phyloP scores from a whole-genome alignment of 2,888 invertebrate species.

The Volucella inflata region DNA sequence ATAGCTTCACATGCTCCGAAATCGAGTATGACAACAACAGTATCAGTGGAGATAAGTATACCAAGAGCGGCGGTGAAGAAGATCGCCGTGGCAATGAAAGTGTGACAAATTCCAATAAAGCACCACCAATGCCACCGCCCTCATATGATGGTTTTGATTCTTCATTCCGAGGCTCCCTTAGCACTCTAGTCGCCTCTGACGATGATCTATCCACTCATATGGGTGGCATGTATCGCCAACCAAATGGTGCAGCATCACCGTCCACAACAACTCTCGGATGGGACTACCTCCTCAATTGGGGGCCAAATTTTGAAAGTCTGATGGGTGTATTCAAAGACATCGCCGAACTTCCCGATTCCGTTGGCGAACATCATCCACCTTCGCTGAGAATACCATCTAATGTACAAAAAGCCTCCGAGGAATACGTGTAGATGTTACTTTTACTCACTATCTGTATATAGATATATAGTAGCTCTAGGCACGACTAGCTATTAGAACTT shows the following conservation, averaged over 20 bases:
- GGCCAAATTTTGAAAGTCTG: conserved; percentile 97
- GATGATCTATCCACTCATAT: conserved; percentile 94
- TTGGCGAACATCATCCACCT: conserved; percentile 89
- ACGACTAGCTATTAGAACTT: conserved; percentile 40
- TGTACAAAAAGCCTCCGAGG: conserved; percentile 94
- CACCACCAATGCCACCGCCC: conserved; percentile 89
- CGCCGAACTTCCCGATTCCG: conserved; percentile 95
- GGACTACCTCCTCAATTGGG: conserved; percentile 98
- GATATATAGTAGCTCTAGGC: conserved; percentile 17
- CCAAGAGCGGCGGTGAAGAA: conserved; percentile 87
- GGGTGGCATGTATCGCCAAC: conserved; percentile 91
- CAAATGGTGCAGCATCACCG: conserved; percentile 88
- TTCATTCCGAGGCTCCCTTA: conserved; percentile 96
- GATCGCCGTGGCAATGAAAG: conserved; percentile 86
- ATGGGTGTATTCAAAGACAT: conserved; percentile 98
- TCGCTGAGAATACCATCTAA: conserved; percentile 90
- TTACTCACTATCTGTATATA: conserved; percentile 47
- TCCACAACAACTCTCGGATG: conserved; percentile 93
- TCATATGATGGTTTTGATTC: conserved; percentile 97
- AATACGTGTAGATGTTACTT: conserved; percentile 88
- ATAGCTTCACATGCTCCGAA: conserved; percentile 99
- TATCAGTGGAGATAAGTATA: conserved; percentile 90
- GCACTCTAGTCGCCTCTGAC: conserved; percentile 96
- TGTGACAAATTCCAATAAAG: conserved; percentile 85
- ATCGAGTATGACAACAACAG: conserved; percentile 98